phyloP scores from a whole-genome alignment of 2,797 vertebrate genomes.

The Cheirogaleus major region DNA sequence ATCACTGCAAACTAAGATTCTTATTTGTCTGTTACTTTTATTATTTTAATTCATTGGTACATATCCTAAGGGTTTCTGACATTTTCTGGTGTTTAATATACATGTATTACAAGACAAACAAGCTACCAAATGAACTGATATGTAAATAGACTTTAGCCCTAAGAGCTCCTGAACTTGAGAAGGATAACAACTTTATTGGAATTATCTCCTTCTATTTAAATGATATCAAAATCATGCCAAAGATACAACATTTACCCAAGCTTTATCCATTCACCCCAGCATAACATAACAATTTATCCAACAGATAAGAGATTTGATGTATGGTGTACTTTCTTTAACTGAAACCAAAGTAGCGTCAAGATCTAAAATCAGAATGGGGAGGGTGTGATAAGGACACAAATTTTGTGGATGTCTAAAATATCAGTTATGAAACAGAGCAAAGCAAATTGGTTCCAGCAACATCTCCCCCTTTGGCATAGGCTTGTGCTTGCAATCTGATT shows the following conservation, averaged over 20 bases:
- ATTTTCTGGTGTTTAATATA: slow-evolving; percentile 4
- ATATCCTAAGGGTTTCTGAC: not conserved
- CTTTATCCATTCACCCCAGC: not conserved
- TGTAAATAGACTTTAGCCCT: not conserved
- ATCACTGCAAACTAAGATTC: slow-evolving; percentile 33
- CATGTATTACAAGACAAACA: not conserved
- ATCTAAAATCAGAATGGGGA: not conserved
- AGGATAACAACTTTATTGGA: not conserved
- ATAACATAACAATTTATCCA: not conserved
- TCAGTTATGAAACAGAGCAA: not conserved
- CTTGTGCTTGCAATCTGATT: not conserved
- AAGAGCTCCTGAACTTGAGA: not conserved
- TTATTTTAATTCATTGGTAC: slow-evolving; percentile 60
- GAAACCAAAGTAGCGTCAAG: not conserved
- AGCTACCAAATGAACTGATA: not conserved
- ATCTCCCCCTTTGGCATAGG: not conserved
- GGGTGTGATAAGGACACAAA: not conserved
- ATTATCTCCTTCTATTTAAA: not conserved
- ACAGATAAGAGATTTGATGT: not conserved
- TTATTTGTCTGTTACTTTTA: slow-evolving; percentile 70
- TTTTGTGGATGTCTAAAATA: not conserved
- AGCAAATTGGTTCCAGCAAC: not conserved
- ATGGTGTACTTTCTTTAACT: not conserved
- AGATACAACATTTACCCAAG: not conserved
- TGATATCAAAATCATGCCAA: not conserved